Evolutionary conservation across 2,797 vertebrate genomes (phyloP).

Genomic region (Zenarchopterus dispar): DNA sequence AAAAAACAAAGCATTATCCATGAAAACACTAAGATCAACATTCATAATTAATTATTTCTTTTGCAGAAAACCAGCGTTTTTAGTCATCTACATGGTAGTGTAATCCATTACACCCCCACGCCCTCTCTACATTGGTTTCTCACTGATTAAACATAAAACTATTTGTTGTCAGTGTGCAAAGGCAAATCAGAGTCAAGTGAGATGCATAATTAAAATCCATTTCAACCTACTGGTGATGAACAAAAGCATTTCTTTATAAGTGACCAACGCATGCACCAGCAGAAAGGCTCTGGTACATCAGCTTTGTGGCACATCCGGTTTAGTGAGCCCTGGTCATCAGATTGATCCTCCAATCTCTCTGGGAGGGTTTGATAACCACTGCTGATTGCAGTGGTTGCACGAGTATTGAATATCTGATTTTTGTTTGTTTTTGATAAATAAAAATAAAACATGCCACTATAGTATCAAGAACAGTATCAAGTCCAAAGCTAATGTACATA

Average conservation of each 20-base stretch:
- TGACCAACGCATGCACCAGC: not conserved
- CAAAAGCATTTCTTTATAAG: slow-evolving; percentile 4
- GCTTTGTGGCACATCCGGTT: not conserved
- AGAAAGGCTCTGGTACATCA: not conserved
- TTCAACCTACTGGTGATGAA: not conserved
- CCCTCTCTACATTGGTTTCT: no score
- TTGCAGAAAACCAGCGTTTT: no score
- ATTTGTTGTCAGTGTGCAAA: no score
- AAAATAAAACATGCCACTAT: slow-evolving; percentile 7
- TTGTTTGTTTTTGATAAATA: not conserved
- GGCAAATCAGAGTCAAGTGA: no score
- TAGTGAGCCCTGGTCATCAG: not conserved
- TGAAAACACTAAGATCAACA: no score
- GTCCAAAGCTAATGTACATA: not conserved
- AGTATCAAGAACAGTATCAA: slow-evolving; percentile 1
- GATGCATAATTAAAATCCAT: no score
- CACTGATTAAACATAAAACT: no score
- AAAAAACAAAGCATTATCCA: no score
- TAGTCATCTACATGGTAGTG: no score
- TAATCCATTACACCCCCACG: no score
- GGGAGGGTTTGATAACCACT: slow-evolving; percentile 4
- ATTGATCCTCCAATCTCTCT: not conserved
- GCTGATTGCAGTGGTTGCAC: slow-evolving; percentile 3
- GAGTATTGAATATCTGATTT: slow-evolving; percentile 1
- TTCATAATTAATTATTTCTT: no score